A percentile compares a stretch with the other conserved stretches of the same genome.
Evolutionary conservation across 2,797 vertebrate genomes (phyloP).

Genomic region (Denticeps clupeoides): DNA sequence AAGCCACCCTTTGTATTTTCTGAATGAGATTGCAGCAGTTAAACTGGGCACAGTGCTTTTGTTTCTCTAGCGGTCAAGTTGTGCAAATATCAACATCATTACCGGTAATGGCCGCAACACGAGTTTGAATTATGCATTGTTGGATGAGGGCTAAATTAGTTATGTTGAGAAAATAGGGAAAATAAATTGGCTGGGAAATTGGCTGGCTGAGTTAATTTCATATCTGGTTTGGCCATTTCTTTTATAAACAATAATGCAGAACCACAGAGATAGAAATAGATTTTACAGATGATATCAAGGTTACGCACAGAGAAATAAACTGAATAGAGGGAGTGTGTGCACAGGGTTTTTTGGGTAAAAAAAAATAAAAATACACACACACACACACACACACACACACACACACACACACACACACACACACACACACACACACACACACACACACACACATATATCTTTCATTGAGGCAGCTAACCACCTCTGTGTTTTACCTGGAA

Average conservation of each 20-base stretch:
- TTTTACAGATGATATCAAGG: not conserved
- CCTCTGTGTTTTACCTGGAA: too few species aligned
- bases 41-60: slow-evolving; percentile 46
- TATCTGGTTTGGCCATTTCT: slow-evolving; percentile 23
- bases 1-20: slow-evolving; percentile 39
- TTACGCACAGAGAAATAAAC: too few species aligned
- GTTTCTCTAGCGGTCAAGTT: slow-evolving; percentile 40
- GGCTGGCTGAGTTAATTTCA: slow-evolving; percentile 33
- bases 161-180: not conserved
- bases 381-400: not conserved
- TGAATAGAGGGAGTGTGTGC: too few species aligned
- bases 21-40: slow-evolving; percentile 41
- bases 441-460: not conserved
- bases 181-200: slow-evolving; percentile 29
- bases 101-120: slow-evolving; percentile 46
- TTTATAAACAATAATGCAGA: slow-evolving; percentile 10
- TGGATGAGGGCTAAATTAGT: slow-evolving; percentile 40
- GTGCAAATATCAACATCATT: slow-evolving; percentile 50
- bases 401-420: not conserved
- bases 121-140: slow-evolving; percentile 48
- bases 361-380: not conserved
- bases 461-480: too few species aligned
- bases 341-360: not conserved
- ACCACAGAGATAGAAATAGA: slow-evolving; percentile 6
- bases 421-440: not conserved